These are phyloP conservation scores for Lathronympha strigana DNA, from an alignment of 2,888 invertebrate genomes.

Conservation along the genomic window DNA sequence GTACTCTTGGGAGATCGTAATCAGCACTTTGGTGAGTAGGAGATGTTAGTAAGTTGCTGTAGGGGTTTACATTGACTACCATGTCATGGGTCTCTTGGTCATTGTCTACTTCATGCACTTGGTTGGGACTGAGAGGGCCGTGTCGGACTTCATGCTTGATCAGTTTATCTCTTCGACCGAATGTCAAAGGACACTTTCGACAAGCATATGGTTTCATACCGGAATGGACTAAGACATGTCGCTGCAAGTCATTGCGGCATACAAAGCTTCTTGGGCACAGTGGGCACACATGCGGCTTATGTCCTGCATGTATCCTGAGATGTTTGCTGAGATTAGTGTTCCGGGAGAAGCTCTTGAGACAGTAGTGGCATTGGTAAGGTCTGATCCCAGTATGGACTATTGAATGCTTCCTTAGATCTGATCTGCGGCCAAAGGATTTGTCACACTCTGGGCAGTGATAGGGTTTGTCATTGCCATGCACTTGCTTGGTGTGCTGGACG, in stretches of 20 bases:
- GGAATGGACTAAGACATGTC: conserved; percentile 87
- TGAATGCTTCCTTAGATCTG: conserved; percentile 89
- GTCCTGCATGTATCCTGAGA: conserved; percentile 88
- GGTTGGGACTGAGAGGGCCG: conserved; percentile 68
- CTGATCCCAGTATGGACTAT: conserved; percentile 91
- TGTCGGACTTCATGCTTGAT: conserved; percentile 87
- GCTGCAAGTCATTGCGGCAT: conserved; percentile 86
- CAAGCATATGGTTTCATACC: conserved; percentile 87
- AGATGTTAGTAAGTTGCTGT: conserved; percentile 78
- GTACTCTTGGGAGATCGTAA: conserved; percentile 78
- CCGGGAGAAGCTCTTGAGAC: conserved; percentile 89
- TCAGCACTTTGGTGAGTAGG: conserved; percentile 63
- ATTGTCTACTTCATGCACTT: conserved; percentile 59
- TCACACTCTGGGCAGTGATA: conserved; percentile 88
- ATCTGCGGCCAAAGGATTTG: conserved; percentile 87
- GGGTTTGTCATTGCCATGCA: conserved; percentile 88
- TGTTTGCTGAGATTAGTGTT: conserved; percentile 91
- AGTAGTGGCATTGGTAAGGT: conserved; percentile 89
- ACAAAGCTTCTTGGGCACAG: conserved; percentile 90
- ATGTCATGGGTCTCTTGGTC: conserved; percentile 78
- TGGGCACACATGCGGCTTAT: conserved; percentile 89
- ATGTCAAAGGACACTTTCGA: conserved; percentile 86
- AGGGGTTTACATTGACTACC: conserved; percentile 86
- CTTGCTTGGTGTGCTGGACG: conserved; percentile 87
- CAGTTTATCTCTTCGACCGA: conserved; percentile 88